Evolutionary conservation across 2,888 invertebrate species (phyloP), one percentile per base, ranked within the genome.

Genomic region (Therioaphis trifolii): DNA sequence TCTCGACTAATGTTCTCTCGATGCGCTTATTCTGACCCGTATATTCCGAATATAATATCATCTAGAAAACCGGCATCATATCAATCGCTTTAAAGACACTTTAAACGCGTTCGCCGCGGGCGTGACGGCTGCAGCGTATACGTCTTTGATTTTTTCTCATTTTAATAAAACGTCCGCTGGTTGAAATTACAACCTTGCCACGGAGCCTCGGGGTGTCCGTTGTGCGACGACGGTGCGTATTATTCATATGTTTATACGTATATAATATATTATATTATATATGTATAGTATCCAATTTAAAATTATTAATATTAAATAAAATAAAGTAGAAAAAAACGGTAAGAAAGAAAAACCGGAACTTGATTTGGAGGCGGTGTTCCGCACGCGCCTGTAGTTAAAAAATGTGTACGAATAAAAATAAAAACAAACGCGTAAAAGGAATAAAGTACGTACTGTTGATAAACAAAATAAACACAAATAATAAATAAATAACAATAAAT

Each of bases 171-270:
- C 68, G 68, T 40, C 24, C 24, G 21, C 35, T 5, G 68, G 5
- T 68, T 35, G 55, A 78, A 78, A 78, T 78, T 78, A 78, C 52
- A 78, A 78, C 68, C 78, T 68, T 40, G 7, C 24, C 55, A 40
- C 52, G 11, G 7, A 68, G 78, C 78, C 78, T 66, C 78, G 27
- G 43, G 69, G 69, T 68, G 52, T 52, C 40, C 12, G 40, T 68
- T 52, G 68, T 49, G 52, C 63, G 29, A 46, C 76, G 40, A 61
- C 43, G 24, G 43, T 18, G 43, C 69, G 49, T 63, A 63, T 77
- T 66, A 78, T 66, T 63, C 35, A 52, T 68, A 66, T 29, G 7
- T 35, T 35, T 35, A 35, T 35, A n/a, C n/a, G n/a, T n/a, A 35
- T 35, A 35, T 35, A 35, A 55, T 55, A 55, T 21, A 9, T 14